Base-by-base conservation (phyloP, 1,140 invertebrate species). In the Octopus sinensis region DNA sequence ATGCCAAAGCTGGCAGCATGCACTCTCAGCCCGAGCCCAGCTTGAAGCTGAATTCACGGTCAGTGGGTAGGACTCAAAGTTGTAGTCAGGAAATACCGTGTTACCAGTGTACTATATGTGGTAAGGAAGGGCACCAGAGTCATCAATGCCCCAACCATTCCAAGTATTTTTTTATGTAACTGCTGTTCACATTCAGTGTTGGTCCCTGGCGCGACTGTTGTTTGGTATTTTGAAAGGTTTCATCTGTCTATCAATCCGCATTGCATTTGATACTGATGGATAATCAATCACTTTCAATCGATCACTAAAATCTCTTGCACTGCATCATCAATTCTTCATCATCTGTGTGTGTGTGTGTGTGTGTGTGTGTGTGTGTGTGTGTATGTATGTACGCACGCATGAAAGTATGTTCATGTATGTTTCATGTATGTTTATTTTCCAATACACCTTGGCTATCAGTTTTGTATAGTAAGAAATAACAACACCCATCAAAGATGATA, bases 81-180 rank as follows among this genome's bases (percentile, higher is more conserved):
- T 73, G 68, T 17, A 13, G 68, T n/a, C 68, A 73, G 30, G 68
- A 73, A 13, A 23, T 23, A 73, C 68, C 68, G 30, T n/a, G 17
- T 13, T n/a, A n/a, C 13, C 68, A 73, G 17, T 73, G 68, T 73
- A 73, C 68, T 13, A 73, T 73, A 6, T 73, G 68, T 73, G 68
- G 68, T 6, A 6, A 0, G 30, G 68, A 73, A 12, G 68, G 30
- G 17, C 68, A 73, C 3, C 17, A 73, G 13, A 73, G 17, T 73
- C 68, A 73, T 3, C 68, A 73, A 13, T 73, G 68, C 30, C 68
- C 68, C 17, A 23, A 73, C 68, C 68, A 73, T 73, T 73, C 68
- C 68, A 73, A 73, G 30, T 73, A 13, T 73, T 73, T 73, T 73
- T 73, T 73, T 73, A 73, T 73, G 17, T 73, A 73, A 73, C 13